Evolutionary conservation across 2,113 vertebrate genomes (phyloP), one percentile per base, ranked within the genome.

Genomic region (Cynoglossus semilaevis): DNA sequence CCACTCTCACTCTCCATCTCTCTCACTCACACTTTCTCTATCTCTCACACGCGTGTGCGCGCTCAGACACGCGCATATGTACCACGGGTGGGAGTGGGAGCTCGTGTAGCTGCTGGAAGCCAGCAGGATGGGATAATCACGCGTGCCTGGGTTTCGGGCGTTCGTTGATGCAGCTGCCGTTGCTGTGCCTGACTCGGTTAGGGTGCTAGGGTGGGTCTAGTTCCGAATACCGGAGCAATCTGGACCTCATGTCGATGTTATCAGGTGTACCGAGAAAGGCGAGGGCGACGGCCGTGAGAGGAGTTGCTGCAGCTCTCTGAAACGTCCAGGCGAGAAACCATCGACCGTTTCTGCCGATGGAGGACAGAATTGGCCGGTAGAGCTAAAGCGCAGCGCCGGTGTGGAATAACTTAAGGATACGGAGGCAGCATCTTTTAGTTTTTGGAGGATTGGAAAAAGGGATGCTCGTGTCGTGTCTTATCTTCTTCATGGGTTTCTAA

Each of bases 101-200:
- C 67, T 80, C 36, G 61, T 66, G 71, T 68, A 76, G 73, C 74
- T 68, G 78, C 82, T 79, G 83, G 85, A 72, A 79, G 82, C 80
- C 22, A 29, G 22, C 84, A 79, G 85, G 81, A 89, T 83, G 85
- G 88, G 89, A 86, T 83, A 84, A 89, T 85, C 83, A 84, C 79
- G 83, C 83, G 83, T 79, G 85, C 86, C 83, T 86, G 82, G 74
- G 74, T 84, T 6, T 29, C 22, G 22, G 22, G 61, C 83, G 72
- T 82, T 76, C 78, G 72, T 83, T 81, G 82, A 79, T 88, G 86
- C 85, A 86, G 83, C 82, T 84, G 77, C 76, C 63, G 75, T 70
- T 74, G 83, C 70, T 68, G 84, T 82, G 80, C 82, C 79, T 49
- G 62, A 80, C 74, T 72, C 88, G 86, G 85, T 69, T 80, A 57